Percentiles rank a stretch among this genome's conserved stretches.
phyloP scores from a whole-genome alignment of 2,797 vertebrate species.

The Sebastes nivosus region DNA sequence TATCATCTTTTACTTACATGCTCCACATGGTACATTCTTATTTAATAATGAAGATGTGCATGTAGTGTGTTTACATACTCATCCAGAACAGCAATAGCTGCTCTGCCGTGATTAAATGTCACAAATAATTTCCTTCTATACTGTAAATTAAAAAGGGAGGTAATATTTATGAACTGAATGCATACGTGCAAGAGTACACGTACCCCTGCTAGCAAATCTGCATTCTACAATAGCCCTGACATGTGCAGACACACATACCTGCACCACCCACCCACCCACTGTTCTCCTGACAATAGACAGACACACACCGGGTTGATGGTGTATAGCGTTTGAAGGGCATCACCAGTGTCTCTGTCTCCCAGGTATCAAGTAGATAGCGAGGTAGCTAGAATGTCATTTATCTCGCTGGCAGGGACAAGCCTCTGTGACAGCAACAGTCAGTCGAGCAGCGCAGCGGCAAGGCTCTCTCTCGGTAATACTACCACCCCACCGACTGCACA shows the following conservation, averaged over 20 bases:
- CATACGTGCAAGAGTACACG: constrained; percentile 1
- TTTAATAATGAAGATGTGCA: background rate
- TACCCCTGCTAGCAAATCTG: constrained; percentile 7
- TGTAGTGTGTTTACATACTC: background rate
- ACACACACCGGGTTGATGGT: constrained; percentile 45
- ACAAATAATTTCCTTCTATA: background rate
- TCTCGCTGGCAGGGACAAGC: constrained; percentile 78
- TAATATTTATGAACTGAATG: background rate
- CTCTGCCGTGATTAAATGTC: constrained; percentile 4
- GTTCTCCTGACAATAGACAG: constrained; percentile 46
- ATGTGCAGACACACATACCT: background rate
- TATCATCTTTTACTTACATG: background rate
- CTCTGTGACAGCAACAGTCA: constrained; percentile 71
- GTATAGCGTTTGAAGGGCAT: constrained; percentile 74
- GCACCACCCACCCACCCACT: constrained; percentile 4
- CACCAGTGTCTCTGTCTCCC: constrained; percentile 67
- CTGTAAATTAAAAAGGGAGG: constrained; percentile 2
- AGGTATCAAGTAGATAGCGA: constrained; percentile 71
- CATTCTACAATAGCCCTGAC: constrained; percentile 9
- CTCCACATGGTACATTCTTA: background rate
- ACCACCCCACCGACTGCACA: constrained; percentile 21
- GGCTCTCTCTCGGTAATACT: constrained; percentile 16
- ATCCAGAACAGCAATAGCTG: background rate
- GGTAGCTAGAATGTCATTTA: constrained; percentile 68
- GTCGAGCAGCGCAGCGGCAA: constrained; percentile 51